Evolutionary conservation across 1,140 invertebrate species (phyloP), one percentile per base, ranked within the genome.

Genomic region (Eufriesea mexicana): DNA sequence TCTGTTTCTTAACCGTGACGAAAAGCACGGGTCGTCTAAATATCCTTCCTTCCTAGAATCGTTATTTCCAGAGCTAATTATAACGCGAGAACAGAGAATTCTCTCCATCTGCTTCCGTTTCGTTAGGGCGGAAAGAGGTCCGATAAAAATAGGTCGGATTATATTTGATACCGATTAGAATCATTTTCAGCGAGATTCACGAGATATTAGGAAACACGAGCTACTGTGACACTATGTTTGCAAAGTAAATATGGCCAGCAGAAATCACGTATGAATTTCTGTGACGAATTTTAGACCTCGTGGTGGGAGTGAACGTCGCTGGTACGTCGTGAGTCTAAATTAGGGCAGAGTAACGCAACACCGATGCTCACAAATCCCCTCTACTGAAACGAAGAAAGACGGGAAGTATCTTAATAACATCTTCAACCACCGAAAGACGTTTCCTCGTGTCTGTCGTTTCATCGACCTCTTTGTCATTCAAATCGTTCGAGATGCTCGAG

Each of bases 281-380:
- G 86, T 90, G 90, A 90, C 89, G 88, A 87, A 90, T 91, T 78
- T 61, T 62, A 66, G 61, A 49, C 62, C n/a, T 23, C 51, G 76
- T 86, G 85, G 88, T 89, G 88, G 87, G 90, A 86, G 86, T 84
- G 59, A 61, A 79, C 89, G 66, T 86, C 84, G 89, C 51, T 73
- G 83, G 81, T 89, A 92, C 84, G 89, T 84, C 89, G 89, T 90
- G 92, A 92, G 92, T 91, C 94, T 94, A 94, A 94, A 94, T 94
- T 94, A 94, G 93, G 93, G 89, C 93, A 94, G 92, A 89, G 94
- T 94, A 94, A 94, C 92, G 93, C 92, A 94, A 94, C 94, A 94
- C 93, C 94, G 90, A 91, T 90, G 90, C 87, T 89, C 87, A 18
- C 51, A 62, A 62, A 82, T 76, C 73, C 85, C 62, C 71, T 83